Evolutionary conservation across 2,113 vertebrate species (phyloP).

Genomic region (Podilymbus podiceps): DNA sequence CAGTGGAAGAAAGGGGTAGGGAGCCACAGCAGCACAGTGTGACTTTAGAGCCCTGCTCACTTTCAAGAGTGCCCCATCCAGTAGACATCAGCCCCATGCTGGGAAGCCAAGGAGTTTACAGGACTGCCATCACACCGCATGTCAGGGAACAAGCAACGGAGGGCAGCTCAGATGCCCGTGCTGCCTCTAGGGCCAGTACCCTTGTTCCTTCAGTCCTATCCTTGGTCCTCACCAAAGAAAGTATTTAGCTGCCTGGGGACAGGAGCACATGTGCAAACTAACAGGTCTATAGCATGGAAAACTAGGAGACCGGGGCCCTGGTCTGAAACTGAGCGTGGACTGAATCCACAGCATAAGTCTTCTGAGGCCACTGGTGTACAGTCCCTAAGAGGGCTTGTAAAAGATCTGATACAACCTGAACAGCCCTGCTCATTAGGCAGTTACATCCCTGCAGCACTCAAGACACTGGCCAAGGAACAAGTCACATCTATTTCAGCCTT

Average conservation of each 20-base stretch:
- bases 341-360: neutral
- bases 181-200: neutral
- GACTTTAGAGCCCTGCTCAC: neutral
- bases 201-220: neutral
- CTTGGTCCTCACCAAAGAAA: neutral
- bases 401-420: neutral
- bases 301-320: neutral
- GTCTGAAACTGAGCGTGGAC: neutral
- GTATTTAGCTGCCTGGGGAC: neutral
- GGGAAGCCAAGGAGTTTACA: neutral
- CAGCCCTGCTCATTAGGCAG: neutral
- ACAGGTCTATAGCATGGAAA: neutral
- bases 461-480: neutral
- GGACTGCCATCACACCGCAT: neutral
- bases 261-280: neutral
- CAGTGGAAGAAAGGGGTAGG: neutral
- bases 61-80: neutral
- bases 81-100: neutral
- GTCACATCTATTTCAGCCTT: neutral
- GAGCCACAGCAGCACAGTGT: neutral
- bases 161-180: neutral
- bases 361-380: neutral
- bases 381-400: neutral
- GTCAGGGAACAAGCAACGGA: accelerated
- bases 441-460: neutral